phyloP scores from a whole-genome alignment of 2,113 vertebrate species.

The Oreochromis aureus region DNA sequence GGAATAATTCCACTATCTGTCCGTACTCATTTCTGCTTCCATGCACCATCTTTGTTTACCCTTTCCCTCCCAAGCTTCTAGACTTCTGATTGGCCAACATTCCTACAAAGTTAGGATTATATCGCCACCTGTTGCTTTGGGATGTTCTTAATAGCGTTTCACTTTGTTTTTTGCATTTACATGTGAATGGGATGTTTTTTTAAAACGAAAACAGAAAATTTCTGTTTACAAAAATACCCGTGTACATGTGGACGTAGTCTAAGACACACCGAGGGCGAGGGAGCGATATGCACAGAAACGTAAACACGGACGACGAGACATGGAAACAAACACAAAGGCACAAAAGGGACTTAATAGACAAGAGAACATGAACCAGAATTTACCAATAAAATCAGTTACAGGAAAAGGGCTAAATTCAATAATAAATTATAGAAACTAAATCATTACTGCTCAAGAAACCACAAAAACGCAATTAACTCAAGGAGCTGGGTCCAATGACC shows the following conservation, averaged over 20 bases:
- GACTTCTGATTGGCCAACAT: not conserved
- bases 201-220: accelerated
- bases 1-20: not conserved
- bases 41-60: not conserved
- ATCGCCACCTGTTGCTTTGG: not conserved
- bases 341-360: not conserved
- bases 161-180: not conserved
- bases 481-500: not conserved
- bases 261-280: not conserved
- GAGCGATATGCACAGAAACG: not conserved
- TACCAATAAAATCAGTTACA: not conserved
- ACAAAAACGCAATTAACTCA: not conserved
- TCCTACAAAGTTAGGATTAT: not conserved
- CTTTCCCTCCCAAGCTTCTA: not conserved
- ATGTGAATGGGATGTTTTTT: not conserved
- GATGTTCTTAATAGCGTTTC: not conserved
- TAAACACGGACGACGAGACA: not conserved
- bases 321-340: not conserved
- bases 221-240: accelerated
- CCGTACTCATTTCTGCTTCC: not conserved
- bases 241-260: not conserved
- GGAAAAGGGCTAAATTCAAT: not conserved
- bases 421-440: not conserved
- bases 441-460: not conserved
- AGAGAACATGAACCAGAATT: not conserved